Base-by-base conservation (phyloP, 1,140 invertebrate species). In the Myzus persicae region DNA sequence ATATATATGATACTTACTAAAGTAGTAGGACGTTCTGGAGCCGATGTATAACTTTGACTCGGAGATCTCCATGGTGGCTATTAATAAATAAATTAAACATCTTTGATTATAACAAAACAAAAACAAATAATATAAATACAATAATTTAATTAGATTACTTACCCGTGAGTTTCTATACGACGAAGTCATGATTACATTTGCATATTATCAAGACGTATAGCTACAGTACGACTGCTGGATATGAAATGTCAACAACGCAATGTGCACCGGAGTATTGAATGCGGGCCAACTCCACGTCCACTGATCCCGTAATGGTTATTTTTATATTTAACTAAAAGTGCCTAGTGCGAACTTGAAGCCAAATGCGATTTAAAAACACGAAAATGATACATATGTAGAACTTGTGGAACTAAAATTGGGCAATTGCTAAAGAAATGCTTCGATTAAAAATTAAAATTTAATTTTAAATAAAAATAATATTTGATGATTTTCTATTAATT, bases 161-260 rank as follows among this genome's bases (percentile, higher is more conserved):
- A 93, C 91, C 24, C 67, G 48, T 48, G 91, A 93, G 18, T 82
- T 93, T 85, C 91, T 51, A 40, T 93, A 93, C n/a, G 91, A 93
- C 46, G 91, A 93, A 82, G 91, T 48, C 91, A 93, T 93, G 91
- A 48, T 93, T 54, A 85, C 22, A 82, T 48, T 81, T 54, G 67
- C 91, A 93, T 93, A 93, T 93, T 48, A 93, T 93, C 81, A 84
- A 85, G 81, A 84, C 46, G 48, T 84, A 40, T 20, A 31, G 36
- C 76, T 84, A 54, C 81, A 54, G 91, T 93, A 54, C 91, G 81
- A 85, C 91, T 93, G 91, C 91, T 93, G 76, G 76, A 93, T 54
- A 93, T 38, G 48, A 93, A 93, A 93, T 93, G 91, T 93, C 91
- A 93, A 93, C 91, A 93, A 93, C 91, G 91, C 91, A 93, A 93